Evolutionary conservation across 2,888 invertebrate genomes (phyloP), one percentile per base, ranked within the genome.

Genomic region (Ferrisia virgata): DNA sequence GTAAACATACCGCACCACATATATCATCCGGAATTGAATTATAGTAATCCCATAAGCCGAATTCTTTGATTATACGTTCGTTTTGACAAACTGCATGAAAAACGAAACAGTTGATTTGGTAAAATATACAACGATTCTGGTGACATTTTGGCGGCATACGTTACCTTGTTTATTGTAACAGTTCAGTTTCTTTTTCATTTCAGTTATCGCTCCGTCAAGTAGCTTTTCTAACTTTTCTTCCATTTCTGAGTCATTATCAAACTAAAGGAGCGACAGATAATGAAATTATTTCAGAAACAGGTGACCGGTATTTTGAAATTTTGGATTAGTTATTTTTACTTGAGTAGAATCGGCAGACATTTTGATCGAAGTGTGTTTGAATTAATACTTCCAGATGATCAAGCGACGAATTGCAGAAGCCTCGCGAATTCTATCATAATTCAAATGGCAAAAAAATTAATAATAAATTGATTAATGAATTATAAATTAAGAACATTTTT

Each of bases 41-140:
- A 11, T 47, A 80, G 18, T 80, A 53, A 33, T 47, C 47, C 22
- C 9, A 25, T 33, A 80, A 31, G 0, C 47, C 80, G 47, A 80
- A 80, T 18, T 80, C 80, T 43, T 25, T 33, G 28, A 80, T 80
- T 31, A 80, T 53, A 31, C 53, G 43, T 31, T 80, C 47, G 18
- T 80, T 80, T 8, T 80, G 13, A 15, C 1, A 4, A 5, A 28
- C 79, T 79, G 28, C 4, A 36, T 1, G 15, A 79, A 47, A 43
- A 40, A 28, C 22, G 5, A 79, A 9, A 31, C 3, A 0, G 22
- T 36, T 31, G 13, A 22, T 5, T 53, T 53, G n/a, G 13, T 5
- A 6, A 4, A 13, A 53, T 6, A 53, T 11, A 25, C 15, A 2
- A 13, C 28, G 31, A 31, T 2, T 33, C n/a, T 6, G 2, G 15